Percentiles rank a stretch among this genome's conserved stretches.
Evolutionary conservation across 2,888 invertebrate species (phyloP).

Genomic region (Aquatica leii): DNA sequence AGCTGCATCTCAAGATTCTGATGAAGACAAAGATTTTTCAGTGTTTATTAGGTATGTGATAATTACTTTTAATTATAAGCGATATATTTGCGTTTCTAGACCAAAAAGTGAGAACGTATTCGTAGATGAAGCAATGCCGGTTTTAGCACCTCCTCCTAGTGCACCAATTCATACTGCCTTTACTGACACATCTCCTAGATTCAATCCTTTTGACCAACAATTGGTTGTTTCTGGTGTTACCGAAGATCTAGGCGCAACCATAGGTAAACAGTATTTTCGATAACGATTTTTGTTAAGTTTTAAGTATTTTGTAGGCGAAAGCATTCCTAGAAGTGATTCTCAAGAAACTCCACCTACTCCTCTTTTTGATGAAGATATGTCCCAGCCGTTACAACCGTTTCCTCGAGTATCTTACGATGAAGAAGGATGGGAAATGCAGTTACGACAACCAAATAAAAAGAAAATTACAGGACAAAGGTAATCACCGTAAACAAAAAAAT

Average conservation of each 20-base stretch:
- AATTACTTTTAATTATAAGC: background rate
- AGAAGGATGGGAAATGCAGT: slow-evolving; percentile 96
- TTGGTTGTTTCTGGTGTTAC: slow-evolving; percentile 57
- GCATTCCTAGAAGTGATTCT: slow-evolving; percentile 65
- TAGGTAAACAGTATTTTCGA: slow-evolving; percentile 50
- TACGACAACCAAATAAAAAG: slow-evolving; percentile 95
- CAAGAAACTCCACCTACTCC: slow-evolving; percentile 92
- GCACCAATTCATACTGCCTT: slow-evolving; percentile 63
- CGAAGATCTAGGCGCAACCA: slow-evolving; percentile 54
- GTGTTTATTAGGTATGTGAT: slow-evolving; percentile 75
- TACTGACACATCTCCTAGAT: slow-evolving; percentile 71
- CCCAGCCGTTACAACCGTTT: slow-evolving; percentile 91
- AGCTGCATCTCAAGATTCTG: slow-evolving; percentile 78
- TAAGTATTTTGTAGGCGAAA: slow-evolving; percentile 17
- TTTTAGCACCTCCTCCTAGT: slow-evolving; percentile 78
- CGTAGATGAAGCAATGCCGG: slow-evolving; percentile 69
- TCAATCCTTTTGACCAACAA: slow-evolving; percentile 81
- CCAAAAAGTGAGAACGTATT: slow-evolving; percentile 64
- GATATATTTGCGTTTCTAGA: slow-evolving; percentile 53
- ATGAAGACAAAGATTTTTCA: slow-evolving; percentile 80
- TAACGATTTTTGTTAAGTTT: background rate
- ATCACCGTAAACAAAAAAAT: background rate
- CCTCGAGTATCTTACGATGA: slow-evolving; percentile 79
- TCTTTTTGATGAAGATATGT: slow-evolving; percentile 92
- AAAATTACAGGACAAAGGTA: slow-evolving; percentile 90